Base-by-base conservation (phyloP, 1,140 invertebrate genomes). In the Drosophila auraria region DNA sequence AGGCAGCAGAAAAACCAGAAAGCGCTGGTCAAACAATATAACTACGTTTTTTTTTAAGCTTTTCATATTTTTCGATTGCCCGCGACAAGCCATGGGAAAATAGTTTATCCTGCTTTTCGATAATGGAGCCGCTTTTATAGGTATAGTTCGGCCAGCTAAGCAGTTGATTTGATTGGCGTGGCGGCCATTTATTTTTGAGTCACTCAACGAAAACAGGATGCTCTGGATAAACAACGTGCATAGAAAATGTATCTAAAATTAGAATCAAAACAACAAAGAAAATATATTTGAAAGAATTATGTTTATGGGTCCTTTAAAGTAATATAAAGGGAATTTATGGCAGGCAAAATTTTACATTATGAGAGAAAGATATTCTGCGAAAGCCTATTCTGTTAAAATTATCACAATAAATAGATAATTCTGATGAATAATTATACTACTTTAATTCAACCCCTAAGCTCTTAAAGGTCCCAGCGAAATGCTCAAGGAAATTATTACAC, bases 1-100 rank as follows among this genome's bases (percentile, higher is more conserved):
- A n/a, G 56, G 53, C 59, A 60, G 57, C 36, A 44, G 47, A 54
- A 78, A 78, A 40, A 40, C 54, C 38, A 40, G 36, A 74, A 60
- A 65, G 23, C 20, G 27, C 45, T 76, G 73, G 69, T 58, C 40
- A 60, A 51, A 49, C 64, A 63, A 51, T 69, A 60, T 23, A 66
- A 53, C 44, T 54, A 74, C 17, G 53, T 23, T 53, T 68, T 69
- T 62, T 75, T 89, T 87, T 80, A 77, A 82, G 65, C 78, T 77
- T 74, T 63, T 78, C 75, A 78, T 78, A 78, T 62, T 78, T 78
- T 70, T 57, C 44, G 64, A 58, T 76, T 76, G 40, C 47, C 30
- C 15, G 25, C 27, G 44, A 14, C 49, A 38, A 59, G 17, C 38
- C 33, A 40, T 38, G 5, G 42, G 42, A 49, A 40, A 57, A 49